These are phyloP conservation scores for Ips typographus DNA, from an alignment of 1,140 invertebrate species.

Conservation along the genomic window DNA sequence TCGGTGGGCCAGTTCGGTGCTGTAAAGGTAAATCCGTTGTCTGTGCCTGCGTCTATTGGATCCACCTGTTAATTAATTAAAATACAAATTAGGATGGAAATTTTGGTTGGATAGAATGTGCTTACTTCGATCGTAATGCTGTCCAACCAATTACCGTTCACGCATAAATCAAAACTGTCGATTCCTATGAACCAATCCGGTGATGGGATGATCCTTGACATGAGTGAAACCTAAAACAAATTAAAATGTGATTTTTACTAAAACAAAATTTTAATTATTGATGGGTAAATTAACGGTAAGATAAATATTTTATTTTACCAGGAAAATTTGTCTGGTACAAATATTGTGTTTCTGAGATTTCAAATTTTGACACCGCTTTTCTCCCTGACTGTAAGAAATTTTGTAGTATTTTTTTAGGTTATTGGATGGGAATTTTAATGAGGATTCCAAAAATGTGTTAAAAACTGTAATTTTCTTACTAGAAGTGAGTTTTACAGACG, in stretches of 20 bases:
- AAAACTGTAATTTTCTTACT: too few species aligned
- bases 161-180: conserved; percentile 88
- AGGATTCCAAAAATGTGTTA: too few species aligned
- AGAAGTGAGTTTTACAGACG: too few species aligned
- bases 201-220: conserved; percentile 86
- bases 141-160: conserved; percentile 93
- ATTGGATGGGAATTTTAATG: too few species aligned
- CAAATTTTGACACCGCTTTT: too few species aligned
- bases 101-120: background rate
- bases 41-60: conserved; percentile 94
- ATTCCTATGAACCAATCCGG: conserved; percentile 98
- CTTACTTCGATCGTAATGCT: conserved; percentile 85
- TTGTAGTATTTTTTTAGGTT: too few species aligned
- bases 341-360: too few species aligned
- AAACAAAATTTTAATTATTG: too few species aligned
- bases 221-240: conserved; percentile 73
- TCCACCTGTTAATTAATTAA: conserved; percentile 66
- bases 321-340: too few species aligned
- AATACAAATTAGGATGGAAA: background rate
- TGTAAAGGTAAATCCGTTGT: conserved; percentile 96
- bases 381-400: too few species aligned
- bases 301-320: too few species aligned
- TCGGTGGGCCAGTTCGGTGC: conserved; percentile 91
- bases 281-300: too few species aligned
- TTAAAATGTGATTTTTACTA: background rate